These are phyloP conservation scores for Philotrypesis tridentata DNA, from an alignment of 1,140 invertebrate species.

Conservation along the genomic window DNA sequence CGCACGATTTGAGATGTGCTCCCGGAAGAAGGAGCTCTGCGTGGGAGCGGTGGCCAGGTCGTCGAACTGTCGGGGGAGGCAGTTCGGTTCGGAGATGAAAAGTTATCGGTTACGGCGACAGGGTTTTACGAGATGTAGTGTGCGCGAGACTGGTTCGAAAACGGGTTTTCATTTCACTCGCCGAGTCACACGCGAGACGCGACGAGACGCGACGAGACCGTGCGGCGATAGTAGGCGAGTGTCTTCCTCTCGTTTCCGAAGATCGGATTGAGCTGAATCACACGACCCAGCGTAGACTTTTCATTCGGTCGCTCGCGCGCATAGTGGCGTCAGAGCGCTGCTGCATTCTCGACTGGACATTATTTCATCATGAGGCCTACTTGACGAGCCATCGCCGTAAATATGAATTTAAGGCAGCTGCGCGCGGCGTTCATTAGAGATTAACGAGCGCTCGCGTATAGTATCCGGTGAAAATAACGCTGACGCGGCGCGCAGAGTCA, in stretches of 20 bases:
- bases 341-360: not conserved
- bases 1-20: conserved; percentile 15
- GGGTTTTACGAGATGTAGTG: too few species aligned
- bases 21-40: too few species aligned
- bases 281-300: too few species aligned
- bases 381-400: conserved; percentile 6
- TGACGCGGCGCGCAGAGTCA: not conserved
- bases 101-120: not conserved
- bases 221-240: not conserved
- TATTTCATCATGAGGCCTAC: conserved; percentile 28
- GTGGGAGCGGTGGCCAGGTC: not conserved
- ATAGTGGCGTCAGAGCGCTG: too few species aligned
- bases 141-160: not conserved
- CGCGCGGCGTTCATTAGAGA: too few species aligned
- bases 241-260: not conserved
- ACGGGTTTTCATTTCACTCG: not conserved
- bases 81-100: too few species aligned
- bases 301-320: too few species aligned
- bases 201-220: not conserved
- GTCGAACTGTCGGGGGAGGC: too few species aligned
- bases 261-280: too few species aligned
- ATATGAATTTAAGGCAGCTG: conserved; percentile 18
- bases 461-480: not conserved
- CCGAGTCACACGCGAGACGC: not conserved
- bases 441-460: too few species aligned